Evolutionary conservation across 2,888 invertebrate species (phyloP), one percentile per base, ranked within the genome.

Genomic region (Apeira syringaria): DNA sequence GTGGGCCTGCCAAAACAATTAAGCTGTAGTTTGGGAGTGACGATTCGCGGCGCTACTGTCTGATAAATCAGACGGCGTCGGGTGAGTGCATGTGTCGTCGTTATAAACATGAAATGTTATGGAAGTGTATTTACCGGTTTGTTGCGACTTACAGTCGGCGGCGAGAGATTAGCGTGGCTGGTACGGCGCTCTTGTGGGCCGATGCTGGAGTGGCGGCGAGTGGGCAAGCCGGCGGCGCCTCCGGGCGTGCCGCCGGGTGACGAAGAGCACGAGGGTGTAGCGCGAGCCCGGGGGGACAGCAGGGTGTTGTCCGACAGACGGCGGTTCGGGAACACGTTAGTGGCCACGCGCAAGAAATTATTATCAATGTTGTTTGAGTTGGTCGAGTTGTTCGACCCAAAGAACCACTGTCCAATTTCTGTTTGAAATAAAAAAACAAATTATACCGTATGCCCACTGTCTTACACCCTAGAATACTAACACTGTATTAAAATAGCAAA

Each of bases 221-320:
- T 94, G 8, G 97, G 97, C 47, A 97, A 83, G 0, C 96, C 96
- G 17, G 94, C 91, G 42, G 93, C 94, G 3, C 96, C 94, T 1
- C 93, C 94, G 0, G 93, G 92, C 0, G 88, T 83, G n/a, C 92
- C 92, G 2, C 94, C 94, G 0, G 94, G 94, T 0, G 96, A 96
- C 2, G 96, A 96, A 6, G 96, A 95, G 77, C 96, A 96, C 8
- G 97, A 97, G 5, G 96, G 96, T 0, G 96, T 96, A 47, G 97
- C 94, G 36, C 95, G 93, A 56, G 96, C 97, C 84, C 96, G 96
- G 22, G 97, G 96, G 51, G 96, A 95, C 94, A 97, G 96, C 69
- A 97, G 87, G 31, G 97, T 97, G 77, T 98, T 98, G 84, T 98
- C 98, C 12, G 97, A 97, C 39, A 97, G 92, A 35, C 98, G 94